Percentiles rank a stretch among this genome's conserved stretches.
Evolutionary conservation across 1,140 invertebrate species (phyloP).

Genomic region (Drosophila melanica): DNA sequence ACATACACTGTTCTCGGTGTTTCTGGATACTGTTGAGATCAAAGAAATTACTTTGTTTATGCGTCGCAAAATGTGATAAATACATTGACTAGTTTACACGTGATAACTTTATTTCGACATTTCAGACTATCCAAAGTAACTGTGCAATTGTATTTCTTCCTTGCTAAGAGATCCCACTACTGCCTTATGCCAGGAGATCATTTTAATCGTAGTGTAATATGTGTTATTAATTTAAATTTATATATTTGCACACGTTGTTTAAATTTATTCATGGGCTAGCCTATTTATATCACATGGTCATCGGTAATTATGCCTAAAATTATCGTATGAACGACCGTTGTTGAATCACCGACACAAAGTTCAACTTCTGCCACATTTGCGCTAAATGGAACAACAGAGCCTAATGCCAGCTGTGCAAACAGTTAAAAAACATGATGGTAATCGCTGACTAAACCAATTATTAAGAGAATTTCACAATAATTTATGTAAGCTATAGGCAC

Average conservation of each 20-base stretch:
- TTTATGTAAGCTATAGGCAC: conserved; percentile 19
- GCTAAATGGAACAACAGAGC: neutral
- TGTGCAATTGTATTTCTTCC: too few species aligned
- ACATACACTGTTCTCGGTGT: neutral
- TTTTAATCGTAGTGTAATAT: too few species aligned
- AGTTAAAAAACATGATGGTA: conserved; percentile 12
- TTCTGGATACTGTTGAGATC: conserved; percentile 1
- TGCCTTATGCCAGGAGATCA: too few species aligned
- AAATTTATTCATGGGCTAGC: neutral
- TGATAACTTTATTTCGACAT: too few species aligned
- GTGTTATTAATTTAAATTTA: too few species aligned
- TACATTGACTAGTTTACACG: too few species aligned
- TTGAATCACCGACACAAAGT: conserved; percentile 17
- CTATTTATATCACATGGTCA: conserved; percentile 2
- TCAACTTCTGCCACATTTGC: neutral
- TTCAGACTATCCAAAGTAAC: too few species aligned
- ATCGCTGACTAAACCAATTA: conserved; percentile 31
- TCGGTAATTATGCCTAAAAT: neutral
- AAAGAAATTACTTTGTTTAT: conserved; percentile 7
- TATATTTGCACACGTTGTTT: neutral
- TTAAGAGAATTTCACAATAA: conserved; percentile 5
- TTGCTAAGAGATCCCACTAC: too few species aligned
- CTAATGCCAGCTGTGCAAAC: conserved; percentile 45
- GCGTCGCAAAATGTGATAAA: neutral
- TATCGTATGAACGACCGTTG: neutral